These are phyloP conservation scores for Zophobas atratus DNA, from an alignment of 1,140 invertebrate genomes.

Conservation along the genomic window DNA sequence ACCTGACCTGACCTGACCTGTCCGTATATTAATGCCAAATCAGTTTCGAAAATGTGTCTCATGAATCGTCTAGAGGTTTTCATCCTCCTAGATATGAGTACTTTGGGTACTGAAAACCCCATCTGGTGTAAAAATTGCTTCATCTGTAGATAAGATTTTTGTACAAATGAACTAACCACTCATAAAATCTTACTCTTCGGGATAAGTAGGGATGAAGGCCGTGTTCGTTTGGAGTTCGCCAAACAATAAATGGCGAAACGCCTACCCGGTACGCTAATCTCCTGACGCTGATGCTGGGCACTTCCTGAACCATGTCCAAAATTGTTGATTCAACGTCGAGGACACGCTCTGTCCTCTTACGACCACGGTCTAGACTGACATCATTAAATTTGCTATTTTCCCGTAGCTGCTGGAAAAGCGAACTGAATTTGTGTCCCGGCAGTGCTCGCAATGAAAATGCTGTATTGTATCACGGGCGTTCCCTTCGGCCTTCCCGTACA, in stretches of 20 bases:
- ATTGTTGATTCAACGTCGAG: neutral
- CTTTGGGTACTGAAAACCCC: neutral
- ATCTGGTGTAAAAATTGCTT: slow-evolving; percentile 57
- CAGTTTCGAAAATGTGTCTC: slow-evolving; percentile 3
- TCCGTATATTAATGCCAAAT: slow-evolving; percentile 48
- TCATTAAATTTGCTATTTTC: neutral
- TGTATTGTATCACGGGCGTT: neutral
- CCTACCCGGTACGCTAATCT: neutral
- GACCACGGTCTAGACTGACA: neutral
- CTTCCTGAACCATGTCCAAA: neutral
- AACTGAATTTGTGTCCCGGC: neutral
- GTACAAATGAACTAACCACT: slow-evolving; percentile 4
- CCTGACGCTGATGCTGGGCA: neutral
- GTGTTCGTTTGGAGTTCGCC: neutral
- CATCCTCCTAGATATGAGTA: slow-evolving; percentile 31
- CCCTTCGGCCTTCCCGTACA: too few species aligned
- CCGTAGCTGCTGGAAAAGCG: neutral
- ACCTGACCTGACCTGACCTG: neutral
- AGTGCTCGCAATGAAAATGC: neutral
- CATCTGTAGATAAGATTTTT: neutral
- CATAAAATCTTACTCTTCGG: neutral
- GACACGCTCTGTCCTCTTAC: neutral
- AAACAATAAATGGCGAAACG: neutral
- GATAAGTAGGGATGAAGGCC: neutral
- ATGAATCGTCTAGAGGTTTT: slow-evolving; percentile 24